Base-by-base conservation (phyloP, 2,797 vertebrate genomes). In the Tokudaia muenninki region DNA sequence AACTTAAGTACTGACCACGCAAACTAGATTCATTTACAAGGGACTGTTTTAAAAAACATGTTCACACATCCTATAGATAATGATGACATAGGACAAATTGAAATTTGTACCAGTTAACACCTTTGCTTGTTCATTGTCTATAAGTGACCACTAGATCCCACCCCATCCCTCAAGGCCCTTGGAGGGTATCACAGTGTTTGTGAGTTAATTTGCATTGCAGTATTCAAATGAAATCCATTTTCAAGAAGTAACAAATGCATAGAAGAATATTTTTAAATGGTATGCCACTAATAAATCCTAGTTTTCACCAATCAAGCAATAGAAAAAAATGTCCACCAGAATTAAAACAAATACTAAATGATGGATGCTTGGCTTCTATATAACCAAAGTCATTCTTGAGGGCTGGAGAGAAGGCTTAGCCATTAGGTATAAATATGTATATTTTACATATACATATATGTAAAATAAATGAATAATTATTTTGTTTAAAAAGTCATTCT, bases 251-350 rank as follows among this genome's bases (percentile, higher is more conserved):
- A 2, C 44, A 96, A 0, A 78, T 92, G n/a, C 77, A 3, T 37
- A 31, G 70, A 52, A 83, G 10, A 92, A 87, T 77, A 97, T 67
- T 55, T 87, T 87, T 87, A 90, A 79, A 59, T 81, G 41, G 14
- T 37, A 81, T 67, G 22, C 11, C 77, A 2, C 3, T 44, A 24
- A 3, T 57, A 96, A 22, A 90, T 84, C 65, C 61, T 82, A 95
- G 70, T 65, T 31, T 94, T 96, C 13, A 72, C 52, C n/a, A 6
- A 37, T 87, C 31, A 78, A n/a, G 90, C 74, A 93, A 89, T 94
- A 75, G 96, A 97, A 96, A 94, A 57, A 0, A 41, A 41, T 52
- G 52, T 96, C 92, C 37, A n/a, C 14, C 74, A 95, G 80, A 96
- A 17, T 47, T 95, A 34, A 79, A 95, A 50, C 14, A 47, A 91